Evolutionary conservation across 2,797 vertebrate genomes (phyloP), one percentile per base, ranked within the genome.

Genomic region (Vultur gryphus): DNA sequence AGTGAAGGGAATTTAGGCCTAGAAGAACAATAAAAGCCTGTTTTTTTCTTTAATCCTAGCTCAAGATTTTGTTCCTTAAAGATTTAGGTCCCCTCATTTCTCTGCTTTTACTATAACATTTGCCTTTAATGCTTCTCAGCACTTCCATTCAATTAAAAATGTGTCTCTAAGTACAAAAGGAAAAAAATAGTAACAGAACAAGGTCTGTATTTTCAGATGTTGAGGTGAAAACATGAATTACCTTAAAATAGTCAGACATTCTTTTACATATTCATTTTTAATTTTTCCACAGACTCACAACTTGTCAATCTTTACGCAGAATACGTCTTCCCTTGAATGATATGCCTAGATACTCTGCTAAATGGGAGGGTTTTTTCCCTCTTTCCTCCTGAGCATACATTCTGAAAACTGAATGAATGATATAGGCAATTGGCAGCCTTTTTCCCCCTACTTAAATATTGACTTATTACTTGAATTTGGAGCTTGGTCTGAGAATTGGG

Each of bases 211-310:
- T 95, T 94, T 94, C 66, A 84, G 72, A 70, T 62, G 35, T 44
- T 94, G 55, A 92, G 44, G 39, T 82, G 52, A 89, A 90, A 89
- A 65, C 66, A 81, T n/a, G 37, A 96, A 86, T 87, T 93, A 70
- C 41, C 26, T 92, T 92, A 57, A 85, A 90, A 80, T 70, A 95
- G 29, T 35, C 31, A 91, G 55, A 33, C 20, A 43, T 54, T 65
- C 35, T 81, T 82, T 92, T 87, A 64, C 20, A 54, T 65, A 71
- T 35, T 84, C 2, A 54, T 70, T 94, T 91, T 70, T 37, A 66
- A 41, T 49, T 92, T 91, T 96, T 92, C 43, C 52, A 83, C 16
- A 61, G 81, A 46, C 46, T 90, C 1, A 1, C 64, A 84, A 71
- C 55, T 75, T 94, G 72, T 90, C 82, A 89, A 2, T 91, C 84